phyloP scores from a whole-genome alignment of 2,797 vertebrate genomes.

The Eulemur coronatus region DNA sequence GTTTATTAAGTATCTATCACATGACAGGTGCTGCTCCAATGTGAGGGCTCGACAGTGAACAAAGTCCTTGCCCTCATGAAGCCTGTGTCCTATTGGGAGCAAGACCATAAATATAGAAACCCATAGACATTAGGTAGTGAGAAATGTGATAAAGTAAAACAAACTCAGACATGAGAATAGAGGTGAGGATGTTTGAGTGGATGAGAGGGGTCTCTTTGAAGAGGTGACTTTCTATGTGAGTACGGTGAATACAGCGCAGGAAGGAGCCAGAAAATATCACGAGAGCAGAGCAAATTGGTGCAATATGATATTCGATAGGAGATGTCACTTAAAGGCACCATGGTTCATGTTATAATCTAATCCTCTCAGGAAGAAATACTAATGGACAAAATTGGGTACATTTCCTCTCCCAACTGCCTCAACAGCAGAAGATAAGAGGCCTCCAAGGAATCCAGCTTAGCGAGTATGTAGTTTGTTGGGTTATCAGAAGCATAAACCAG shows the following conservation, averaged over 20 bases:
- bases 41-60: not conserved
- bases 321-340: not conserved
- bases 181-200: not conserved
- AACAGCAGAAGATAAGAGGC: not conserved
- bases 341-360: not conserved
- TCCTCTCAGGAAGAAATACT: not conserved
- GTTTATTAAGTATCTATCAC: not conserved
- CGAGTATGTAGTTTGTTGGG: not conserved
- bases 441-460: not conserved
- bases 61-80: not conserved
- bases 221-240: not conserved
- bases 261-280: not conserved
- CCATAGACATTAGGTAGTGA: not conserved
- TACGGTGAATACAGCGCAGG: not conserved
- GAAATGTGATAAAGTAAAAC: not conserved
- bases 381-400: not conserved
- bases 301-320: not conserved
- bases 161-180: not conserved
- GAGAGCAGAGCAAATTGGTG: not conserved
- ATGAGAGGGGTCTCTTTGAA: not conserved
- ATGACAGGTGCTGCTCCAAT: not conserved
- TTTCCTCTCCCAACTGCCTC: not conserved
- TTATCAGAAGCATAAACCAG: not conserved
- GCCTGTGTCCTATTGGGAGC: not conserved
- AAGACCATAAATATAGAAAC: not conserved